phyloP scores from a whole-genome alignment of 2,113 vertebrate genomes.

The Neotoma lepida region DNA sequence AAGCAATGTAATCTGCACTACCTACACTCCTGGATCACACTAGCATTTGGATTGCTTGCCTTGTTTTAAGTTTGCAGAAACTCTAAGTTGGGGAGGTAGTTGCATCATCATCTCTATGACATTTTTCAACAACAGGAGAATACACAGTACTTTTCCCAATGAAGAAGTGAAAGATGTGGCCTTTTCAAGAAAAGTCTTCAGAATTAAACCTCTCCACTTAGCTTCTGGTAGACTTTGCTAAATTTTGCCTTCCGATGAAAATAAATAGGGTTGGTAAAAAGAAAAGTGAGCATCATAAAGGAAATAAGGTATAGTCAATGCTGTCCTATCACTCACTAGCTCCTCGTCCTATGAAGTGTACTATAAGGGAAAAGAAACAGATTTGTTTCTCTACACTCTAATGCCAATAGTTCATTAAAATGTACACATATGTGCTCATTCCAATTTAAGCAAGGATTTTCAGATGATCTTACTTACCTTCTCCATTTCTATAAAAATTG shows the following conservation, averaged over 20 bases:
- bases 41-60: not conserved
- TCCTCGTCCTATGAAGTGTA: constrained; percentile 1
- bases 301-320: not conserved
- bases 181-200: not conserved
- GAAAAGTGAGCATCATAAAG: not conserved
- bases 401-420: not conserved
- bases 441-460: not conserved
- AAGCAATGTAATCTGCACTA: not conserved
- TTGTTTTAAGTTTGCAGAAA: not conserved
- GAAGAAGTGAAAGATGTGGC: not conserved
- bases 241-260: not conserved
- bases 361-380: not conserved
- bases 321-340: not conserved
- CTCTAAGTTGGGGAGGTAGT: not conserved
- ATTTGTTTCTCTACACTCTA: not conserved
- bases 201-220: not conserved
- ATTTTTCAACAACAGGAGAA: not conserved
- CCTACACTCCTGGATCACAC: not conserved
- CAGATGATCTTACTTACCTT: not conserved
- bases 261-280: not conserved
- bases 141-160: not conserved
- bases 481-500: not conserved
- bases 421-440: not conserved
- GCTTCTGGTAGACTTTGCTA: not conserved
- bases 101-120: not conserved